Conservation (phyloP, 2,888 invertebrate genomes). For the Nomada hirtipes region DNA sequence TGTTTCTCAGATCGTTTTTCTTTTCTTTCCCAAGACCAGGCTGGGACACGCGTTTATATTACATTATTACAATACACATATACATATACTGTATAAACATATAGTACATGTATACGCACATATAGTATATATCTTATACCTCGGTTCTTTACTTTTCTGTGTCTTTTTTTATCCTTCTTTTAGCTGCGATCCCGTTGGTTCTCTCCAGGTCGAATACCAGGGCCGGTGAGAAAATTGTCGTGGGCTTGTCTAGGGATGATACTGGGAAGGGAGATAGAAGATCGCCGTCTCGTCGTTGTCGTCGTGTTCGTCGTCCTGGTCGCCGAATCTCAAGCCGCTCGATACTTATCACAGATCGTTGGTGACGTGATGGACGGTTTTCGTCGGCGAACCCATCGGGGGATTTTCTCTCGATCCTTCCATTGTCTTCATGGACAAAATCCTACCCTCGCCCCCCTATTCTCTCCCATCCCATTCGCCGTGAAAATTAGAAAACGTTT, state of each 20-base stretch:
- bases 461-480: too few species aligned
- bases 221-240: background rate
- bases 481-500: too few species aligned
- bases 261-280: conserved; percentile 32
- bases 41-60: conserved; percentile 74
- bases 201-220: conserved; percentile 45
- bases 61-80: conserved; percentile 61
- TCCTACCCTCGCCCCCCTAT: background rate
- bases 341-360: conserved; percentile 69
- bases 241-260: background rate
- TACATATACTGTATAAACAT: too few species aligned
- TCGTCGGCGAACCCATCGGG: conserved; percentile 6
- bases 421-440: background rate
- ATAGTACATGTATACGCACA: conserved; percentile 14
- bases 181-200: conserved; percentile 59
- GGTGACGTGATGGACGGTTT: conserved; percentile 41
- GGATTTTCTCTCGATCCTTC: background rate
- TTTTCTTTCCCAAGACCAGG: conserved; percentile 7
- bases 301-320: conserved; percentile 48
- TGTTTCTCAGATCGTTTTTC: background rate
- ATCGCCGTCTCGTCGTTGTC: conserved; percentile 45
- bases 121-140: background rate
- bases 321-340: conserved; percentile 47
- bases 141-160: conserved; percentile 74
- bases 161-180: conserved; percentile 19